Base-by-base conservation (phyloP, 2,888 invertebrate species). In the Stramonita haemastoma region DNA sequence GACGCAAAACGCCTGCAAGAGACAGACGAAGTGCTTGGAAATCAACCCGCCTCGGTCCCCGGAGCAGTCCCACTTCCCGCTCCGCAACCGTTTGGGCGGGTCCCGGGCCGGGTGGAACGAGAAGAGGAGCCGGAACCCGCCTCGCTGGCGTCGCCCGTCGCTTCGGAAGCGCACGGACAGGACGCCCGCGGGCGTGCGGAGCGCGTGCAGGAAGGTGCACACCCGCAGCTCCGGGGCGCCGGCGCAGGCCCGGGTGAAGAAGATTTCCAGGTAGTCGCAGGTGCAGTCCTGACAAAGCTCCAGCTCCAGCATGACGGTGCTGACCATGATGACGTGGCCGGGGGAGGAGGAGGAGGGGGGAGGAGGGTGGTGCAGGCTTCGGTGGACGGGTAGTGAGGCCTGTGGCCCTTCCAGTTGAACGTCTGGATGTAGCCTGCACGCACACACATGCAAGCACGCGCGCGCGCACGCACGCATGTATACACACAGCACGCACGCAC, bases 11-110 rank as follows among this genome's bases (percentile, higher is more conserved):
- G 17, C 6, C 13, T 84, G n/a, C 13, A 26, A 4, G 57, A 56
- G 56, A 57, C 84, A 84, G 84, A 56, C 57, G 84, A 84, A 84
- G 57, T 84, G 84, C 36, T 36, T 13, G n/a, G 29, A 29, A 56
- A 84, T 56, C 11, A 84, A 15, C n/a, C 13, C n/a, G 4, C 56
- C 57, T 17, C 13, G 11, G 13, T 34, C 17, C 1, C 84, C 57
- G 1, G 57, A 57, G 57, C 84, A 84, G 57, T 36, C 57, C 84
- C 84, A 84, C 22, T 19, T n/a, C n/a, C 56, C 84, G n/a, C 19
- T 29, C 15, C 15, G 15, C 56, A 17, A 29, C 56, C 57, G 26
- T 0, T 15, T 5, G 15, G 84, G 84, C 13, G n/a, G 57, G n/a
- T 26, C n/a, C 1, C 6, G 2, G 11, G 57, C 4, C 5, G n/a